Evolutionary conservation across 2,113 vertebrate species (phyloP).

Genomic region (Vireo altiloquus): DNA sequence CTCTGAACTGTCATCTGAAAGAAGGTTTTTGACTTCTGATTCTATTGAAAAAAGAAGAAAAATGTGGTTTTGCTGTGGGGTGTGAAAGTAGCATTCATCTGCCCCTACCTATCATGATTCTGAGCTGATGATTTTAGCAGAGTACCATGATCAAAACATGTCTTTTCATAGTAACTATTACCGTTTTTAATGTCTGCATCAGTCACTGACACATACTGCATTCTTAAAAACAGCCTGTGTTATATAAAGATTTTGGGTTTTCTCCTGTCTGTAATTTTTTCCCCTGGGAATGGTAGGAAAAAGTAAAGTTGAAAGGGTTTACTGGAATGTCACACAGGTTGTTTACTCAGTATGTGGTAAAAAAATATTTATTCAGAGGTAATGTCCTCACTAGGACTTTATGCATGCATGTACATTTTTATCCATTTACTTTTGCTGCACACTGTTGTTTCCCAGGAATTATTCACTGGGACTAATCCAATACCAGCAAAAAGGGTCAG

Average conservation of each 20-base stretch:
- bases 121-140: not conserved
- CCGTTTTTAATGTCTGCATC: not conserved
- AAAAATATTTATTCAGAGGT: not conserved
- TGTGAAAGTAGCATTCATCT: not conserved
- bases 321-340: not conserved
- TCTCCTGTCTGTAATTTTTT: not conserved
- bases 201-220: not conserved
- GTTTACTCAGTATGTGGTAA: not conserved
- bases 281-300: not conserved
- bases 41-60: slow-evolving; percentile 65
- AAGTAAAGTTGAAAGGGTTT: not conserved
- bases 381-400: not conserved
- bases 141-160: not conserved
- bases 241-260: not conserved
- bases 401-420: not conserved
- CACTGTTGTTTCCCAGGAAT: not conserved
- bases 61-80: not conserved
- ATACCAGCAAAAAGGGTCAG: slow-evolving; percentile 44
- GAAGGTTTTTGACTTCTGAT: slow-evolving; percentile 84
- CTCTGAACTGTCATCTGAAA: slow-evolving; percentile 84
- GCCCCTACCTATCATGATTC: not conserved
- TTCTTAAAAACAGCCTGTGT: not conserved
- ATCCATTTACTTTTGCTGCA: not conserved
- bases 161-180: not conserved
- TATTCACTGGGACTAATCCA: slow-evolving; percentile 27